These are phyloP conservation scores for Mandrillus leucophaeus DNA, from an alignment of 2,113 vertebrate species.

Conservation along the genomic window DNA sequence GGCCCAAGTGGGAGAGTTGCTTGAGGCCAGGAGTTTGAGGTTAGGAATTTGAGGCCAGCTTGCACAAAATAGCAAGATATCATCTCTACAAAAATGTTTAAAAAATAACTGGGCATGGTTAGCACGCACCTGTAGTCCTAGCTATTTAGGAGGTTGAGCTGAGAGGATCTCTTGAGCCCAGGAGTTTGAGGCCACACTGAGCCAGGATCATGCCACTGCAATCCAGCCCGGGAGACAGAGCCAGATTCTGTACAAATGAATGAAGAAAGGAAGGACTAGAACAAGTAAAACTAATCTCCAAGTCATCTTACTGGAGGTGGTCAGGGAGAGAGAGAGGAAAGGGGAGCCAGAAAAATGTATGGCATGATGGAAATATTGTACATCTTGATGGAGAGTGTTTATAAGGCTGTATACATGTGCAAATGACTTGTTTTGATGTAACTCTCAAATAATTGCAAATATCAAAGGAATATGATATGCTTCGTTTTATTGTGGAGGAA, in stretches of 20 bases:
- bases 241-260: not conserved
- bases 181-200: not conserved
- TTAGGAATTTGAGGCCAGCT: not conserved
- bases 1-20: too few relatives aligned
- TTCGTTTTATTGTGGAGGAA: not conserved
- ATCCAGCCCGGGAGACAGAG: not conserved
- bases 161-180: not conserved
- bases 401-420: not conserved
- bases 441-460: not conserved
- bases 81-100: too few relatives aligned
- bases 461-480: not conserved
- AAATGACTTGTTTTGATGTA: not conserved
- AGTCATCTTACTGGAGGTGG: not conserved
- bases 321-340: not conserved
- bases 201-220: not conserved
- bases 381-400: not conserved
- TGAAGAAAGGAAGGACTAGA: not conserved
- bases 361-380: not conserved
- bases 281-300: not conserved
- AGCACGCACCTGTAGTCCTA: not conserved
- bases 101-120: not conserved
- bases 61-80: not conserved
- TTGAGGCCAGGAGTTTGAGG: not conserved
- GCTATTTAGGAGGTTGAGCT: not conserved
- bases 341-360: not conserved